Percentiles rank a stretch among this genome's conserved stretches.
Conservation (phyloP, 2,888 invertebrate species). For the Tridacna gigas region DNA sequence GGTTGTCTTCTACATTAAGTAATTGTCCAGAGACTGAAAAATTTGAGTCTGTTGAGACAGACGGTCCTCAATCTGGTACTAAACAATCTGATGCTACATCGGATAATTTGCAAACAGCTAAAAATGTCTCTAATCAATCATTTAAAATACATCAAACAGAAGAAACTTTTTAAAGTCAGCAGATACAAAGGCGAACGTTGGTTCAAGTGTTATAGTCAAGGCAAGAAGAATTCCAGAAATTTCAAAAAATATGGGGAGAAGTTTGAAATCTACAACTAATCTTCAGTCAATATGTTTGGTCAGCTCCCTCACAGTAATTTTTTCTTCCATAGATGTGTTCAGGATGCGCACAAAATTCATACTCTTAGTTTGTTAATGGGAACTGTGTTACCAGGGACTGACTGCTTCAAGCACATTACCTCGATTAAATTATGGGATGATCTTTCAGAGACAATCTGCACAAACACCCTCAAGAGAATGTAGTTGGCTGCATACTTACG, state of each 20-base stretch:
- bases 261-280: not conserved
- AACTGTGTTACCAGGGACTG: not conserved
- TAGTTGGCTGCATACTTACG: slow-evolving; percentile 52
- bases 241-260: not conserved
- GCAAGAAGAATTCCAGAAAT: not conserved
- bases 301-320: not conserved
- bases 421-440: slow-evolving; percentile 49
- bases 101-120: not conserved
- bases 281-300: not conserved
- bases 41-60: not conserved
- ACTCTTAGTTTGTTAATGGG: not conserved
- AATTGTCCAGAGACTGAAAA: slow-evolving; percentile 13
- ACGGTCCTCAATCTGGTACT: not conserved
- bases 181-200: slow-evolving; percentile 15
- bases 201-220: slow-evolving; percentile 13
- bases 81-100: slow-evolving; percentile 1
- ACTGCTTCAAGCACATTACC: slow-evolving; percentile 23
- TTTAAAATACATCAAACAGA: slow-evolving; percentile 7
- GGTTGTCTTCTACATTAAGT: slow-evolving; percentile 37
- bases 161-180: not conserved
- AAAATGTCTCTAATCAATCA: not conserved
- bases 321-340: slow-evolving; percentile 26
- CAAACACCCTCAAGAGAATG: slow-evolving; percentile 35
- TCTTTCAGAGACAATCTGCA: slow-evolving; percentile 27
- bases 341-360: slow-evolving; percentile 16